These are phyloP conservation scores for Uloborus plumipes DNA, from an alignment of 2,888 invertebrate genomes.

Conservation along the genomic window DNA sequence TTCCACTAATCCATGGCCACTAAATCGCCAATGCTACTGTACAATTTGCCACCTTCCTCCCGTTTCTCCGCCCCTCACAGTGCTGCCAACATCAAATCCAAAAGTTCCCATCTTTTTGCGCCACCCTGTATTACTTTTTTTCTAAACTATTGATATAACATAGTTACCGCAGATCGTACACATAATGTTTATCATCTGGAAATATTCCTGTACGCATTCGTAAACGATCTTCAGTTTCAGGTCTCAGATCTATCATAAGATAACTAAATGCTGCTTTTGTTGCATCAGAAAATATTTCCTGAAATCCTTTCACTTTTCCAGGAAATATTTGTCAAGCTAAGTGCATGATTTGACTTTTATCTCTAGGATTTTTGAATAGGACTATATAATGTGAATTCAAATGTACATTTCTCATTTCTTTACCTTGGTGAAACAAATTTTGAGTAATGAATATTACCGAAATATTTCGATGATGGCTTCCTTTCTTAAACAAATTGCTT, in stretches of 20 bases:
- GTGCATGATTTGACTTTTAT: conserved; percentile 9
- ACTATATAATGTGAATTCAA: conserved; percentile 23
- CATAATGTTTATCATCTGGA: conserved; percentile 13
- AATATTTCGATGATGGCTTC: conserved; percentile 30
- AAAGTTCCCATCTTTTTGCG: no score
- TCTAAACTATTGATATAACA: no score
- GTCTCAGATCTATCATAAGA: conserved; percentile 5
- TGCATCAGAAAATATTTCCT: conserved; percentile 11
- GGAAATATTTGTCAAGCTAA: conserved; percentile 14
- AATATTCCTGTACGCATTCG: conserved; percentile 13
- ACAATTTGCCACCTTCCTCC: no score
- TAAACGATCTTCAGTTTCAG: neutral
- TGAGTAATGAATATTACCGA: conserved; percentile 30
- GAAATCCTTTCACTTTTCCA: conserved; percentile 13
- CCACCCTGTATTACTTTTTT: no score
- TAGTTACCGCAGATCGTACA: conserved; percentile 8
- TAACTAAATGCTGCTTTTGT: neutral
- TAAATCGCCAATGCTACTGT: no score
- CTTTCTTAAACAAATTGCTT: conserved; percentile 23
- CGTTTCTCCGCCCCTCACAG: no score
- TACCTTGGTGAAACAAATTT: conserved; percentile 24
- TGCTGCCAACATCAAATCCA: no score
- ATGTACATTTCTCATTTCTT: conserved; percentile 25
- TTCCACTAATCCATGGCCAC: no score
- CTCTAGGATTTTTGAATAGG: conserved; percentile 4